Evolutionary conservation across 2,797 vertebrate genomes (phyloP), one percentile per base, ranked within the genome.

Genomic region (Myioborus miniatus): DNA sequence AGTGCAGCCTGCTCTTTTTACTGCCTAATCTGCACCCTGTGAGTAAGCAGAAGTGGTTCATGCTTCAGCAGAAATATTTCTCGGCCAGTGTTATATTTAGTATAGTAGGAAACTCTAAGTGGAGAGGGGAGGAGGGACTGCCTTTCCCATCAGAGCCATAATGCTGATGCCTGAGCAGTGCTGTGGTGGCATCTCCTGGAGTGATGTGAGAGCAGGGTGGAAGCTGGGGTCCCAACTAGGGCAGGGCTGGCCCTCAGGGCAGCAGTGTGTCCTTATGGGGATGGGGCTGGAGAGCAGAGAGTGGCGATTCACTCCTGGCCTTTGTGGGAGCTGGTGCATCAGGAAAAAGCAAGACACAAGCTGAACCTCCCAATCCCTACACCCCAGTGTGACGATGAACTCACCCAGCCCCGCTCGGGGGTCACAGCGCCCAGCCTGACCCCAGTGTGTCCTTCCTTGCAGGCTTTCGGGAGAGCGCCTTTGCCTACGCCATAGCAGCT

Each of bases 391-490:
- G 64, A 16, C 3, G 20, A 39, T 67, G 53, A 69, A 63, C 15
- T 29, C 50, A 37, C 41, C 23, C 67, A 60, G 29, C 21, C 21
- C 30, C 10, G 2, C 0, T 0, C 0, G 0, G n/a, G n/a, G 26
- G 24, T 58, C 16, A 5, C 0, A 0, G 12, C 4, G 0, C 50
- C 15, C 24, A 8, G 27, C 21, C 58, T 91, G 36, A 97, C 50
- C 55, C 44, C 2, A 0, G 15, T 89, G 4, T 94, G 15, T 80
- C 60, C 64, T 87, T 90, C 63, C 60, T 60, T 3, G 2, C 98
- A 99, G 99, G 99, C 93, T 99, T 99, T 96, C 98, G 99, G 87
- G 99, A 99, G 97, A 99, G 99, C 4, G 99, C 99, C 70, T 99
- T 99, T 6, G 99, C 99, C 3, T 99, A 99, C 0, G 99, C 99